Evolutionary conservation across 2,888 invertebrate genomes (phyloP).

Genomic region (Orchesella flavescens): DNA sequence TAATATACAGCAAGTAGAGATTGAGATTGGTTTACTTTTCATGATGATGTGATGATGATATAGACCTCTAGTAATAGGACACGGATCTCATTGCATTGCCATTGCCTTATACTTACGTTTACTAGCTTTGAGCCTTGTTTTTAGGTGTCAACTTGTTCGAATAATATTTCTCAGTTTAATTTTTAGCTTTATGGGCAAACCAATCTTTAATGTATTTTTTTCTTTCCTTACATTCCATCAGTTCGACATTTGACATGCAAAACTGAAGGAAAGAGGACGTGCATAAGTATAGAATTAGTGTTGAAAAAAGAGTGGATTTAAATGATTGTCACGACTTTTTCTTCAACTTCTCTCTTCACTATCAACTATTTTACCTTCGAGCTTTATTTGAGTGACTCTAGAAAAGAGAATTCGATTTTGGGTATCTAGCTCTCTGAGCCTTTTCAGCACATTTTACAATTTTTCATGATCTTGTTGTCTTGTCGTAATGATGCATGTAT

Average conservation of each 20-base stretch:
- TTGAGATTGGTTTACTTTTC: no score
- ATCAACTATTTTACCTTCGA: not conserved
- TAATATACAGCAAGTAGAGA: no score
- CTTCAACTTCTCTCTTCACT: not conserved
- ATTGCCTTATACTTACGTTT: not conserved
- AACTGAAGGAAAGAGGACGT: constrained; percentile 10
- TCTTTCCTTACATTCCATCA: not conserved
- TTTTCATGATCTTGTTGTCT: constrained; percentile 51
- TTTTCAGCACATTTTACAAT: constrained; percentile 10
- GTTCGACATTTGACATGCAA: constrained; percentile 19
- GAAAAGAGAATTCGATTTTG: constrained; percentile 37
- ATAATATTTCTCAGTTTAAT: no score
- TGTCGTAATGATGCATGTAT: constrained; percentile 10
- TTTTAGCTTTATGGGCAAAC: no score
- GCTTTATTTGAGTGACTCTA: constrained; percentile 26
- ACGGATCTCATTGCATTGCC: constrained; percentile 29
- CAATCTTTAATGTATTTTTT: not conserved
- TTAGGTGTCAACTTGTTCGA: constrained; percentile 45
- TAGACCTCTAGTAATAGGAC: constrained; percentile 18
- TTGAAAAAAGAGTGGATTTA: constrained; percentile 30
- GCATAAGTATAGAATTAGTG: constrained; percentile 44
- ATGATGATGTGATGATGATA: not conserved
- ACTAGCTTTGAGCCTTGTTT: not conserved
- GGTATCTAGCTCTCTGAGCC: not conserved
- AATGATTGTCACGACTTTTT: constrained; percentile 57